Percentiles rank a stretch among this genome's conserved stretches.
These are phyloP conservation scores for Acanthaster planci DNA, from an alignment of 35 echinoderm and acorn worm species.

Conservation along the genomic window DNA sequence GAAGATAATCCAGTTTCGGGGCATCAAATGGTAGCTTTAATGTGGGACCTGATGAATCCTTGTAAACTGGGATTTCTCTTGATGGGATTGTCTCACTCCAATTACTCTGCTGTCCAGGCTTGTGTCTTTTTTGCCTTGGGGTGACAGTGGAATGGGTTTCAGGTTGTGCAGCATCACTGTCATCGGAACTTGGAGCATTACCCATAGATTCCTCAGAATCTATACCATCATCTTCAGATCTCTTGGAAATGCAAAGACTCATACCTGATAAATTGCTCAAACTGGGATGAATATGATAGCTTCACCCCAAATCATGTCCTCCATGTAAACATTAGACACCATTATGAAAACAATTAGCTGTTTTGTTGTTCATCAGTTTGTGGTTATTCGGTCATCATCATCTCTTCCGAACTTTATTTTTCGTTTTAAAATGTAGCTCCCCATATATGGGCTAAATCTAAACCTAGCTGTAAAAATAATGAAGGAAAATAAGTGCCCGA, in stretches of 20 bases:
- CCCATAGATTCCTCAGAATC: neutral
- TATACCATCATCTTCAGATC: neutral
- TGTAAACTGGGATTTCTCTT: neutral
- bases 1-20: neutral
- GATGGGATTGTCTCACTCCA: slow-evolving; percentile 1
- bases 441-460: neutral
- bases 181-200: neutral
- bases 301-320: too few relatives aligned
- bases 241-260: neutral
- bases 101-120: neutral
- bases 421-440: too few relatives aligned
- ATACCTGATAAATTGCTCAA: neutral
- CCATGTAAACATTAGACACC: too few relatives aligned
- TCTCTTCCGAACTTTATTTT: too few relatives aligned
- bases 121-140: neutral
- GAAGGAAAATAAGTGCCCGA: neutral
- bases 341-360: too few relatives aligned
- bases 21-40: neutral
- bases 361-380: too few relatives aligned
- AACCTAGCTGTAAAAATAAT: neutral
- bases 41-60: neutral
- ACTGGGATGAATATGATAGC: neutral
- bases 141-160: neutral
- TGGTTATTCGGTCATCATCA: too few relatives aligned
- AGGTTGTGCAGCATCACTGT: neutral